Percentiles rank a stretch among this genome's conserved stretches.
Conservation (phyloP, 1,140 invertebrate species). For the Neelides sp. region DNA sequence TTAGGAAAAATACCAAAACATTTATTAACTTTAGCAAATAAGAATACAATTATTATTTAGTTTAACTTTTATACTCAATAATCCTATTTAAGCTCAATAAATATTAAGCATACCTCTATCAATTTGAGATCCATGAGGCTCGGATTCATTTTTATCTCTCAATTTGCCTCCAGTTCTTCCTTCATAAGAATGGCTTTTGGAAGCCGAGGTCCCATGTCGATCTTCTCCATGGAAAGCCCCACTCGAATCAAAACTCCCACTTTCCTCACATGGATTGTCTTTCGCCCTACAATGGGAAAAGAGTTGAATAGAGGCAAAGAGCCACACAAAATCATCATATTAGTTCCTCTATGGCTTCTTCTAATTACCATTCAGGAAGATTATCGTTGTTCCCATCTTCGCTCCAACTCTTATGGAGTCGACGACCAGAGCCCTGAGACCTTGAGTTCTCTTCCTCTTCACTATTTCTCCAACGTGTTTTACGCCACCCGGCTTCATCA, state of each 20-base stretch:
- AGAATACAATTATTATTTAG: no score
- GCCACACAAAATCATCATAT: neutral
- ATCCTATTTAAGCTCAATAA: neutral
- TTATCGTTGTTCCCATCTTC: constrained; percentile 49
- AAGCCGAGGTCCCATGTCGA: constrained; percentile 41
- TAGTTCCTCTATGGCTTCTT: constrained; percentile 7
- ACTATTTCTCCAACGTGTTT: constrained; percentile 44
- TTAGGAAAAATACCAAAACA: neutral
- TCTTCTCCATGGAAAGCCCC: constrained; percentile 62
- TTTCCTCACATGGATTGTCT: constrained; percentile 58
- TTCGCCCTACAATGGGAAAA: constrained; percentile 43
- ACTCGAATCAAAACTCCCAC: constrained; percentile 71
- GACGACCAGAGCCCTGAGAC: constrained; percentile 48
- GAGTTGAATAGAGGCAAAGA: neutral
- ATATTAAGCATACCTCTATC: constrained; percentile 22
- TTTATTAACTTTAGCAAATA: neutral
- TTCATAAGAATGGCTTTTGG: constrained; percentile 9
- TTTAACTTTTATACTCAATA: neutral
- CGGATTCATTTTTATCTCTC: constrained; percentile 25
- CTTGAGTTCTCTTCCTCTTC: constrained; percentile 45
- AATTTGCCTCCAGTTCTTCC: neutral
- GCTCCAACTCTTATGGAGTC: constrained; percentile 47
- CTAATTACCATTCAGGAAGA: constrained; percentile 53
- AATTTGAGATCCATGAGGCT: constrained; percentile 31
- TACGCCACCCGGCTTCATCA: constrained; percentile 30